Evolutionary conservation across 2,797 vertebrate species (phyloP).

Genomic region (Caiman crocodilus): DNA sequence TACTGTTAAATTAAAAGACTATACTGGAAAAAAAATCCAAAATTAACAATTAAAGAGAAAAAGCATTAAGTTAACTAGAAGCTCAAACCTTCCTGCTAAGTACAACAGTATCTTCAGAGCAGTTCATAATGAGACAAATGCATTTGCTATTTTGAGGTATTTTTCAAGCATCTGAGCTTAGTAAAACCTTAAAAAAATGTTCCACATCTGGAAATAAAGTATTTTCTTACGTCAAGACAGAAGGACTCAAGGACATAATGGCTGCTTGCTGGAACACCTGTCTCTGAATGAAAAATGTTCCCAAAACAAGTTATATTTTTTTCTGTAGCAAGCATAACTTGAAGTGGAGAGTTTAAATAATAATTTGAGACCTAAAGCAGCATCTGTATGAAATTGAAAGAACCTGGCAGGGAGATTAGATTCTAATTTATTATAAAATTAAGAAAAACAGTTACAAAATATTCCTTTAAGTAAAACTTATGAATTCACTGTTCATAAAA

Average conservation of each 20-base stretch:
- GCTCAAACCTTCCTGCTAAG: slow-evolving; percentile 44
- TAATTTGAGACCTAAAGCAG: background rate
- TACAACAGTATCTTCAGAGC: slow-evolving; percentile 52
- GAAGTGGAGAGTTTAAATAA: slow-evolving; percentile 16
- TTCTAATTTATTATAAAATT: background rate
- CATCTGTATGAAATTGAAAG: background rate
- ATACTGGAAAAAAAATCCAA: slow-evolving; percentile 56
- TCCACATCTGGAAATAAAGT: slow-evolving; percentile 42
- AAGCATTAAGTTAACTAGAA: slow-evolving; percentile 58
- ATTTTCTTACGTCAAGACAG: background rate
- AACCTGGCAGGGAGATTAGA: background rate
- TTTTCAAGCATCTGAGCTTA: slow-evolving; percentile 4
- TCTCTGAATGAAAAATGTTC: background rate
- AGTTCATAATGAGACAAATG: slow-evolving; percentile 33
- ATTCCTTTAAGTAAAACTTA: background rate
- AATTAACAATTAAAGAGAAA: slow-evolving; percentile 51
- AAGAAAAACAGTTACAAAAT: background rate
- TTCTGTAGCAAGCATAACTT: background rate
- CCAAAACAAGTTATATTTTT: background rate
- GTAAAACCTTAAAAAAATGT: slow-evolving; percentile 22
- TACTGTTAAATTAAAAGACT: slow-evolving; percentile 55
- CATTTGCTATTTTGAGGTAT: slow-evolving; percentile 51
- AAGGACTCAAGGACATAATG: background rate
- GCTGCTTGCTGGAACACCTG: background rate
- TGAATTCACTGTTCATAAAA: background rate